Base-by-base conservation (phyloP, 2,888 invertebrate genomes). In the Eutolmus rufibarbis region DNA sequence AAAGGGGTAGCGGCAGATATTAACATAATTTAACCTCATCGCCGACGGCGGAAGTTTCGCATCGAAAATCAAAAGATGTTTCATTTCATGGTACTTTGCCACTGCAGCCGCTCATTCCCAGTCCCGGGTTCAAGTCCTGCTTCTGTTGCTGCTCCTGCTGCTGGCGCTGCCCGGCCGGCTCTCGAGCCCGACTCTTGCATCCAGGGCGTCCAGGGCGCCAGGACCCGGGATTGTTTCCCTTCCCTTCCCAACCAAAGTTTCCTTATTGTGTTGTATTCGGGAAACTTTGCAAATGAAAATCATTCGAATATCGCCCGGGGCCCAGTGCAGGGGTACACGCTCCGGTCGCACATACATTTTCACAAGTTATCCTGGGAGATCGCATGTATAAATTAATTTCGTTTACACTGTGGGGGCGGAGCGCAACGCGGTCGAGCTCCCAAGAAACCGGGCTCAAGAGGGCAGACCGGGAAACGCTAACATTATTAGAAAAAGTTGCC, bases 11-110 rank as follows among this genome's bases (percentile, higher is more conserved):
- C 37, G n/a, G 8, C 66, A 23, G 57, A 57, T 57, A 82, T 82
- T 82, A 82, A 51, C 82, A 82, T 82, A 82, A 51, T 57, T 82
- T 82, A 57, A 28, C 57, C 57, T 37, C 37, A 57, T 82, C 34
- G 51, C 82, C 82, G n/a, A 23, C 19, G 76, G 34, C 82, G 51
- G 34, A 56, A 34, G 46, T 34, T n/a, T 43, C 31, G 12, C 81
- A 82, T 57, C 37, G 37, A 82, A 57, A 51, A 34, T 57, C 57
- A 82, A 82, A 82, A 82, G 82, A 56, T 82, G 82, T 56, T 82
- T 57, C 37, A 40, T 56, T 82, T 57, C 37, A n/a, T 79, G 40
- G 19, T 76, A 37, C 8, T 76, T 34, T 16, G 19, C 76, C 5
- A 34, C n/a, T 76, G 37, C 76, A 76, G 37, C 43, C 79, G 79